phyloP scores from a whole-genome alignment of 2,888 invertebrate species.

The Hymenopus coronatus region DNA sequence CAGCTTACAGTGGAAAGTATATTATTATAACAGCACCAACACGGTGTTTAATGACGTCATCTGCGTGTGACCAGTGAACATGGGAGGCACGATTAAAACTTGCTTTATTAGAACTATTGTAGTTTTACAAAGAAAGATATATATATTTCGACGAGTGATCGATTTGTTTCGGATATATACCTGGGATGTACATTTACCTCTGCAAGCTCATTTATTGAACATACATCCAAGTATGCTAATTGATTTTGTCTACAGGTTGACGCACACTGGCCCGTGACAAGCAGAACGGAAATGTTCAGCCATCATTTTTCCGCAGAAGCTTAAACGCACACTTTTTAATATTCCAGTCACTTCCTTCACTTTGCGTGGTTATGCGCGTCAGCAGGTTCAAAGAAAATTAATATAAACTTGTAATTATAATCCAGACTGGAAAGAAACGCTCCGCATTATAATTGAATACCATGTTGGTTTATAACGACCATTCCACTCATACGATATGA shows the following conservation, averaged over 20 bases:
- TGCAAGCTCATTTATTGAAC: background rate
- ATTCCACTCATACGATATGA: too few species aligned
- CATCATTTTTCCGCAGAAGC: too few species aligned
- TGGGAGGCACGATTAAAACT: conserved; percentile 6
- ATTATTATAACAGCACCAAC: background rate
- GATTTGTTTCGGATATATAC: background rate
- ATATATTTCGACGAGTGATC: background rate
- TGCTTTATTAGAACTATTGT: background rate
- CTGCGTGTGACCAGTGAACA: conserved; percentile 6
- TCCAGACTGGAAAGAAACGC: too few species aligned
- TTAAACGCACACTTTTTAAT: too few species aligned
- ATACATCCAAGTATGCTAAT: background rate
- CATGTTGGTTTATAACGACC: too few species aligned
- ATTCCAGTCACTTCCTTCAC: background rate
- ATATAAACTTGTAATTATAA: too few species aligned
- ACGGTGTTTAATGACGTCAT: background rate
- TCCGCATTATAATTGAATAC: too few species aligned
- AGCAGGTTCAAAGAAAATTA: too few species aligned
- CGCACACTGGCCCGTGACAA: too few species aligned
- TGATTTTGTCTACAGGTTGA: too few species aligned
- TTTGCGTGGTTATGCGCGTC: background rate
- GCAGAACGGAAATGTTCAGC: too few species aligned
- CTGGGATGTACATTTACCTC: background rate
- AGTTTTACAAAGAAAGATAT: background rate
- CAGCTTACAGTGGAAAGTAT: background rate